Base-by-base conservation (phyloP, 1,140 invertebrate species). In the Calephelis virginiensis region DNA sequence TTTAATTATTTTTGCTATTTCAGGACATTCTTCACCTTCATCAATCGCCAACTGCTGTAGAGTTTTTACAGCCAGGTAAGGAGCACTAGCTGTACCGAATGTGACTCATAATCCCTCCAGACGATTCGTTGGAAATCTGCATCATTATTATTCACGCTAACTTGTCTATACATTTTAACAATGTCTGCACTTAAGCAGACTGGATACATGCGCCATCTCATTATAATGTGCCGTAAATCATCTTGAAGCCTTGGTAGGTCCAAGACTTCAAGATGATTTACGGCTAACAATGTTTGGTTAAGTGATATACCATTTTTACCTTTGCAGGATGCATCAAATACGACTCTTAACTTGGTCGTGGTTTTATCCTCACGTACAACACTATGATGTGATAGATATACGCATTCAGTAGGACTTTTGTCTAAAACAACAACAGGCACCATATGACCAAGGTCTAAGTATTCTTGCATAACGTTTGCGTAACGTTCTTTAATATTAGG, bases 331-430 rank as follows among this genome's bases (percentile, higher is more conserved):
- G 66, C 69, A 28, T 73, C 68, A 12, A 73, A 73, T 2, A 73
- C 72, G 1, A 70, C 38, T 37, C 72, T 64, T 0, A 70, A 14
- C 28, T 74, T 74, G 14, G 69, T 71, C 6, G 72, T 74, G 14
- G 17, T 43, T 13, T 65, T 74, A 28, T 71, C 72, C 13, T 68
- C 49, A n/a, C 72, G 59, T 37, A 68, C 48, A n/a, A 74, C 69
- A 1, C 61, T 61, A 40, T 74, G 72, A 56, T 74, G 70, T 9
- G 72, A 69, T 46, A 71, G 59, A 49, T 72, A 74, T 13, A 74
- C 60, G 8, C 56, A 63, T 13, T 56, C 50, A 17, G 7, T 3
- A 13, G 37, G 56, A 59, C 63, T 45, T 40, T 61, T 40, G n/a
- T 66, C 50, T 40, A 9, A 6, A 59, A 8, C 1, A 40, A 43